A percentile compares a stretch with the other conserved stretches of the same genome.
Conservation (phyloP, 2,797 vertebrate species). For the Hemibagrus guttatus region DNA sequence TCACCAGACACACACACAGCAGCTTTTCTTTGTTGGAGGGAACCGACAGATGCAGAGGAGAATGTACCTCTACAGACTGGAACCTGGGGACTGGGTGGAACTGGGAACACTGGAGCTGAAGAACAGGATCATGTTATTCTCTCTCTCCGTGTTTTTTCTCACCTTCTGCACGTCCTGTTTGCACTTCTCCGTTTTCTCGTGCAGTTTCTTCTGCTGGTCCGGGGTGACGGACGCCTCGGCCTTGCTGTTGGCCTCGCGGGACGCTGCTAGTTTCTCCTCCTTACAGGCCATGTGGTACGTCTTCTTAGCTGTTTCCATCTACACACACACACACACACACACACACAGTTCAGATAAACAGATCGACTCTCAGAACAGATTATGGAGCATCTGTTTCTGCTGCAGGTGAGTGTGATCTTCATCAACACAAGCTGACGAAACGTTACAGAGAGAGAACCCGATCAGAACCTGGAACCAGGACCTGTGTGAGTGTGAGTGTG, state of each 20-base stretch:
- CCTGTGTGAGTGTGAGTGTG: too few species aligned
- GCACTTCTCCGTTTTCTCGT: conserved; percentile 96
- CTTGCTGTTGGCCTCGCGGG: conserved; percentile 87
- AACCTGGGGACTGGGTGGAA: too few species aligned
- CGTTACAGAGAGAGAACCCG: too few species aligned
- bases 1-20: too few species aligned
- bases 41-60: too few species aligned
- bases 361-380: neutral
- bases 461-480: too few species aligned
- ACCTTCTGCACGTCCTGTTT: conserved; percentile 97
- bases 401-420: too few species aligned
- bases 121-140: neutral
- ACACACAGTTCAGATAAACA: neutral
- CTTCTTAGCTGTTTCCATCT: conserved; percentile 94
- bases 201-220: conserved; percentile 93
- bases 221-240: conserved; percentile 83
- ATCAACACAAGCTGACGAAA: too few species aligned
- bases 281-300: conserved; percentile 94
- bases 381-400: neutral
- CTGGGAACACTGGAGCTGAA: too few species aligned
- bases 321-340: conserved; percentile 27
- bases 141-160: conserved; percentile 18
- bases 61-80: too few species aligned
- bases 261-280: conserved; percentile 91
- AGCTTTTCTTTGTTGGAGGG: too few species aligned